These are phyloP conservation scores for Drosophila guanche DNA, from an alignment of 1,140 invertebrate genomes.

Conservation along the genomic window DNA sequence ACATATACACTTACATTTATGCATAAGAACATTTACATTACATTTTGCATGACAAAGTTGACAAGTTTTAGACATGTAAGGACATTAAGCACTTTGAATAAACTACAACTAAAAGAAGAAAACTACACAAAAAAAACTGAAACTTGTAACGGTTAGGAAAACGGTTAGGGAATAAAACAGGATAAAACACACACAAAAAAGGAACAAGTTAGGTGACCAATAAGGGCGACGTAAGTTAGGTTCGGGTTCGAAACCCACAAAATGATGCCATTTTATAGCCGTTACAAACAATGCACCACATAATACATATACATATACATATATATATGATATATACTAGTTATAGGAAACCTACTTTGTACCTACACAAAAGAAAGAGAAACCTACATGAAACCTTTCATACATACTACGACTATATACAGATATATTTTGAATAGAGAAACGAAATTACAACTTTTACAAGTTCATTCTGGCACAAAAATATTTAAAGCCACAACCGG, in stretches of 20 bases:
- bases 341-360: slow-evolving; percentile 66
- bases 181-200: slow-evolving; percentile 18
- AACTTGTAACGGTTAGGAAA: slow-evolving; percentile 60
- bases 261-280: slow-evolving; percentile 71
- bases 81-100: slow-evolving; percentile 25
- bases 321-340: slow-evolving; percentile 40
- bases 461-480: slow-evolving; percentile 42
- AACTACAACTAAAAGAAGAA: slow-evolving; percentile 11
- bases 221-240: slow-evolving; percentile 27
- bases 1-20: slow-evolving; percentile 18
- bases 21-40: slow-evolving; percentile 8
- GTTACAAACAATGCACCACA: slow-evolving; percentile 59
- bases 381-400: slow-evolving; percentile 28
- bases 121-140: slow-evolving; percentile 13
- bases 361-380: slow-evolving; percentile 55
- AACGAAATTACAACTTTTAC: slow-evolving; percentile 58
- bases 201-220: slow-evolving; percentile 64
- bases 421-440: slow-evolving; percentile 75
- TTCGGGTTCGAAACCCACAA: slow-evolving; percentile 50
- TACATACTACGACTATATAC: slow-evolving; percentile 36
- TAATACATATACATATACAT: slow-evolving; percentile 29
- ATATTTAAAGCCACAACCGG: slow-evolving; percentile 13
- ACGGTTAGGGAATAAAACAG: slow-evolving; percentile 35
- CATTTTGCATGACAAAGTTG: slow-evolving; percentile 23
- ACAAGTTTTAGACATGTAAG: slow-evolving; percentile 35